These are phyloP conservation scores for Scaptodrosophila lebanonensis DNA, from an alignment of 1,140 invertebrate species.

Conservation along the genomic window DNA sequence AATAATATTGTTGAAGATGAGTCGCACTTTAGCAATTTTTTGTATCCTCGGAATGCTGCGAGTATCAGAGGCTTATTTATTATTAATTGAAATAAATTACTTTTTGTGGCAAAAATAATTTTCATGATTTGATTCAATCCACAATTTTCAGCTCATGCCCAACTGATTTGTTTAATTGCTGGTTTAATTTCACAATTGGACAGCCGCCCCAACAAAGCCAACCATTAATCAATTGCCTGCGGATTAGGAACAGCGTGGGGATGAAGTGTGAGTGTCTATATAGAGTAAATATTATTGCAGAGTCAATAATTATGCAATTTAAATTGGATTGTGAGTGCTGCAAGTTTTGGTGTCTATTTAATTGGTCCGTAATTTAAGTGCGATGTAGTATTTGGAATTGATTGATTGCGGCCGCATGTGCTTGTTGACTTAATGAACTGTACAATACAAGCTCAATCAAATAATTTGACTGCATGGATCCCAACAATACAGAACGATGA, in stretches of 20 bases:
- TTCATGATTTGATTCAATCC: conserved; percentile 11
- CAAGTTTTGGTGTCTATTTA: conserved; percentile 1
- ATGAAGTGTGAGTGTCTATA: conserved; percentile 21
- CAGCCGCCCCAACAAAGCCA: too few species aligned
- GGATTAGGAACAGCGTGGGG: conserved; percentile 16
- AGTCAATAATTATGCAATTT: conserved; percentile 31
- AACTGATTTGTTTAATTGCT: conserved; percentile 43
- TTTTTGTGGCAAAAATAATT: conserved; percentile 13
- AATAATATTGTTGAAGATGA: too few species aligned
- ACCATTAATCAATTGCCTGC: conserved; percentile 54
- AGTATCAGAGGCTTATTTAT: too few species aligned
- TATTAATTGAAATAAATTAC: conserved; percentile 60
- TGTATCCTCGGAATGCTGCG: too few species aligned
- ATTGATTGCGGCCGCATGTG: too few species aligned
- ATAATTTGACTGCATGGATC: too few species aligned
- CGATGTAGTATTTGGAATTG: too few species aligned
- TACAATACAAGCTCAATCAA: too few species aligned
- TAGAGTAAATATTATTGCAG: conserved; percentile 29
- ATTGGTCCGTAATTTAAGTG: too few species aligned
- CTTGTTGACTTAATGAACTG: too few species aligned
- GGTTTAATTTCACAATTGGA: conserved; percentile 24
- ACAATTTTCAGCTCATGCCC: conserved; percentile 2
- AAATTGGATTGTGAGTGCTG: conserved; percentile 7
- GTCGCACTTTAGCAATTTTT: conserved; percentile 12
- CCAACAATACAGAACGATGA: too few species aligned